Base-by-base conservation (phyloP, 2,113 vertebrate genomes). In the Poeciliopsis occidentalis region DNA sequence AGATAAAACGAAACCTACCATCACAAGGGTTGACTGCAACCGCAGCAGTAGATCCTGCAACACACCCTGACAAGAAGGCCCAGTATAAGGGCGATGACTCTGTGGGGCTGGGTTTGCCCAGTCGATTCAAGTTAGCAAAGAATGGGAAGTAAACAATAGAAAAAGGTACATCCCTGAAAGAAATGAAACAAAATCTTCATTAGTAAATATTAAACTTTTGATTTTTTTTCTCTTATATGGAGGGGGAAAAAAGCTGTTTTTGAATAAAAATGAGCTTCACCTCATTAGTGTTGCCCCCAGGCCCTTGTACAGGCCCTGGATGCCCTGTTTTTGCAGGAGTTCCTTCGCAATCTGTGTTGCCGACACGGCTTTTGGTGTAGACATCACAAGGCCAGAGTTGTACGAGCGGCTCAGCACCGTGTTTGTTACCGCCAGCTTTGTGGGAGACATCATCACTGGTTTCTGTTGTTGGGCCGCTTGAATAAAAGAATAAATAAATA, bases 111-210 rank as follows among this genome's bases (percentile, higher is more conserved):
- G 87, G 87, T 81, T 92, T 85, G 2, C 95, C 95, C 67, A 95
- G 87, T 2, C 73, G 80, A 86, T 96, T 95, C 70, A 96, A 70
- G 78, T 96, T 92, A 29, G 95, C 94, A 83, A 96, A 96, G 69
- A 96, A 89, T 1, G 95, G 95, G 69, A 96, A 96, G 88, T 96
- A 96, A 60, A 96, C 82, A 0, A 96, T 11, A 0, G 95, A 96
- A 72, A 96, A 96, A 4, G 95, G 95, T 34, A 96, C 95, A 63
- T 96, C 95, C 85, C 95, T 96, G 74, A 71, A 85, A 81, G n/a
- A 64, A 79, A 44, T 37, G 3, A 30, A 34, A 60, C 8, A 47
- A 27, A 37, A 71, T 29, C 60, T 78, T 4, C 22, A 29, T 77
- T 4, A 71, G 5, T 31, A 8, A 67, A 69, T 31, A 64, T 41